Percentiles rank a stretch among this genome's conserved stretches.
Conservation (phyloP, 2,888 invertebrate genomes). For the Dicyrtoma fusca region DNA sequence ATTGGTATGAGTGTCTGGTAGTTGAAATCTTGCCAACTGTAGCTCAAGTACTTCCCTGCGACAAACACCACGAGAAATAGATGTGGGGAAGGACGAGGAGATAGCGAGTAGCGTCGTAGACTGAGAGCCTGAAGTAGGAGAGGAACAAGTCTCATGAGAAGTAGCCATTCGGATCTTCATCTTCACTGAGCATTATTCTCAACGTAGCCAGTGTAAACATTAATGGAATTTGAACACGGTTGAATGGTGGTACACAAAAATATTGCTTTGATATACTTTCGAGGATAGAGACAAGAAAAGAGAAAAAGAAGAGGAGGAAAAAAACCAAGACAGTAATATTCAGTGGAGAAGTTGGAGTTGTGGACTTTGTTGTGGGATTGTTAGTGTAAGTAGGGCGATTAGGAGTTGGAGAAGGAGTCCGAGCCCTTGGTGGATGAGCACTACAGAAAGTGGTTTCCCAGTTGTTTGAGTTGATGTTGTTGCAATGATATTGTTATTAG, state of each 20-base stretch:
- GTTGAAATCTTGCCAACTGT: too few species aligned
- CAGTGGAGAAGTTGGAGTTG: not conserved
- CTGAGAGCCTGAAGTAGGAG: constrained; percentile 7
- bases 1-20: too few species aligned
- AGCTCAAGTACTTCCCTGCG: too few species aligned
- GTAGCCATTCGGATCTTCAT: constrained; percentile 35
- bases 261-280: constrained; percentile 6
- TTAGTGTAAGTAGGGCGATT: not conserved
- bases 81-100: too few species aligned
- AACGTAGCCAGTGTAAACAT: constrained; percentile 19
- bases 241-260: constrained; percentile 24
- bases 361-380: not conserved
- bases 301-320: not conserved
- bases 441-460: too few species aligned
- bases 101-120: not conserved
- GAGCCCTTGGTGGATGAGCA: too few species aligned
- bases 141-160: constrained; percentile 32
- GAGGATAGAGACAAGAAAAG: not conserved
- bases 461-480: too few species aligned
- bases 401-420: not conserved
- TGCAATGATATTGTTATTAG: too few species aligned
- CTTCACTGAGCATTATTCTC: constrained; percentile 31
- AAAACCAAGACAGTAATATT: not conserved
- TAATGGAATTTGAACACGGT: constrained; percentile 27
- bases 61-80: too few species aligned